Evolutionary conservation across 1,140 invertebrate genomes (phyloP), one percentile per base, ranked within the genome.

Genomic region (Lucilia sericata): DNA sequence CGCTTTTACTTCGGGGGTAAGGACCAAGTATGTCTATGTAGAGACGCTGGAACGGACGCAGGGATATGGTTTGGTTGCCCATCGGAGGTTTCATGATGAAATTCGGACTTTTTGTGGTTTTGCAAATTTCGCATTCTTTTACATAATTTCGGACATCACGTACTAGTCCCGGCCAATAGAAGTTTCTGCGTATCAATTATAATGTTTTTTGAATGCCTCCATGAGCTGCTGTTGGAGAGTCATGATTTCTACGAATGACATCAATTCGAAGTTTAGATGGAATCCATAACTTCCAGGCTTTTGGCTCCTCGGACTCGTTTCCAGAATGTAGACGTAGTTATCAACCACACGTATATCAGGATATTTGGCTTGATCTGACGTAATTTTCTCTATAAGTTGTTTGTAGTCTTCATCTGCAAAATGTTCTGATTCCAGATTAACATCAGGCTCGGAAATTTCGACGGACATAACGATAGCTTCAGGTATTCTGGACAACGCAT

Each of bases 211-310:
- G 51, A 60, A 84, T 82, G 36, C 17, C 74, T 55, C 10, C n/a
- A 7, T 70, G 10, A 2, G 65, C 13, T 19, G 5, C n/a, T 8
- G 21, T 70, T n/a, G 65, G 65, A 1, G n/a, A 70, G 19, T 85
- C 74, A 84, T 84, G 83, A 9, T 83, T 80, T 12, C 83, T 49
- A 5, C 49, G 60, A 25, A 85, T 17, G 13, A 85, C 78, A 0
- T 84, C 49, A 1, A 13, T 21, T 7, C 82, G 49, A 25, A 84
- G n/a, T 19, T 76, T 80, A 7, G 55, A 8, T 0, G 84, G 85
- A n/a, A 84, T 74, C 84, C 84, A 86, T 12, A 85, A 51, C 70
- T 82, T 83, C 74, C 83, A 82, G 9, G 74, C 25, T 21, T 51
- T 65, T 78, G 25, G 0, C 81, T 74, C 8, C 17, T 17, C 8